These are phyloP conservation scores for Lasioglossum pauxillum DNA, from an alignment of 2,888 invertebrate genomes.

Conservation along the genomic window DNA sequence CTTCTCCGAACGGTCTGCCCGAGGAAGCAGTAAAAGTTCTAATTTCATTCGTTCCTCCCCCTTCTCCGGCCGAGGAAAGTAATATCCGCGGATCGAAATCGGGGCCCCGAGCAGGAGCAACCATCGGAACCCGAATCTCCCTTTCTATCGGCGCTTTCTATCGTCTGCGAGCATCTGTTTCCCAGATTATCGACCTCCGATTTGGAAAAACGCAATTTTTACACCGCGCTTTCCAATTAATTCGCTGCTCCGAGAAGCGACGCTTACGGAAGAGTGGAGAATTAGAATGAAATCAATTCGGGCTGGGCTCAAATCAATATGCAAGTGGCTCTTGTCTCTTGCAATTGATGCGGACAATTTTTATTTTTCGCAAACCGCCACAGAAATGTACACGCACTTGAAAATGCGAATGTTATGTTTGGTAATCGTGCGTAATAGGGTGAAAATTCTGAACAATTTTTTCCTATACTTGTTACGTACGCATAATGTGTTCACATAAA, in stretches of 20 bases:
- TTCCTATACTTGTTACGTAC: no score
- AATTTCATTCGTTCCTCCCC: constrained; percentile 32
- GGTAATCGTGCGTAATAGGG: no score
- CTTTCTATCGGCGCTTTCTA: constrained; percentile 10
- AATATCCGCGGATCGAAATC: constrained; percentile 38
- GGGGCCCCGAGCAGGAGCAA: neutral
- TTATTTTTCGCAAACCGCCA: no score
- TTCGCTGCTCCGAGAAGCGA: no score
- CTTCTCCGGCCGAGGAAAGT: constrained; percentile 24
- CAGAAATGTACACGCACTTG: no score
- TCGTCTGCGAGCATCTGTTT: constrained; percentile 3
- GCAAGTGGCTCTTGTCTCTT: no score
- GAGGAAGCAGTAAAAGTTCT: constrained; percentile 50
- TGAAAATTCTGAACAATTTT: no score
- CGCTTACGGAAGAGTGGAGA: neutral
- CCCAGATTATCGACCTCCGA: neutral
- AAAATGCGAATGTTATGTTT: no score
- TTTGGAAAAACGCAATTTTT: neutral
- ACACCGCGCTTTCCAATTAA: neutral
- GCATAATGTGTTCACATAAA: no score
- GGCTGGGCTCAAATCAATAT: no score
- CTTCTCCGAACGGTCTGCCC: constrained; percentile 27
- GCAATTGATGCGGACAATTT: no score
- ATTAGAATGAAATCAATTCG: no score
- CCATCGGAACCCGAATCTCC: constrained; percentile 12